Conservation (phyloP, 35 echinoderm and acorn worm species). For the Apostichopus japonicus region DNA sequence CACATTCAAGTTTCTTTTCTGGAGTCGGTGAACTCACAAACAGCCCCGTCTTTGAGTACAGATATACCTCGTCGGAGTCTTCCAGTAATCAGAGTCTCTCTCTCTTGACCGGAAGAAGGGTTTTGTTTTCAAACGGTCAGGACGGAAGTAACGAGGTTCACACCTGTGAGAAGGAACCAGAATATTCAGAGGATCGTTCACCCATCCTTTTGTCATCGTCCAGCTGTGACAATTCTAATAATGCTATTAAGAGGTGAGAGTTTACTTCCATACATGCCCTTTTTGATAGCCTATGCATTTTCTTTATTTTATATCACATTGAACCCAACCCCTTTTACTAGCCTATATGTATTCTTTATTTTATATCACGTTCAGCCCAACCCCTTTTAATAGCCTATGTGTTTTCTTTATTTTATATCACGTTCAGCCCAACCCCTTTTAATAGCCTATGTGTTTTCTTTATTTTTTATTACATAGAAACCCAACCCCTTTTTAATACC, state of each 20-base stretch:
- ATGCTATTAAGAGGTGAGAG: not conserved
- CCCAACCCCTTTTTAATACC: not conserved
- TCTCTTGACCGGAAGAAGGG: slow-evolving; percentile 10
- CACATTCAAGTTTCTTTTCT: not conserved
- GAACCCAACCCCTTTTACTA: not conserved
- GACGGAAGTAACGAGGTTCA: not conserved
- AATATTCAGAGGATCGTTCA: not conserved
- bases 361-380: not conserved
- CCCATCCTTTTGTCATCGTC: not conserved
- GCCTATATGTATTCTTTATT: not conserved
- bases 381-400: not conserved
- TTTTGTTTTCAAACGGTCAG: not conserved
- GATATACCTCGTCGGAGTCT: not conserved
- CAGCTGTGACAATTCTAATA: not conserved
- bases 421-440: not conserved
- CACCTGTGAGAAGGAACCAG: no score
- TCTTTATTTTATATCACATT: not conserved
- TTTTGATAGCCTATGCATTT: not conserved
- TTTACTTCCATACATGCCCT: not conserved
- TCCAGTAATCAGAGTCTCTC: slow-evolving; percentile 20
- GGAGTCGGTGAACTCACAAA: not conserved
- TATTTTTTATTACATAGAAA: not conserved
- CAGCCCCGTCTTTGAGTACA: slow-evolving; percentile 40
- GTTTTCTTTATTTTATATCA: not conserved
- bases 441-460: not conserved